Evolutionary conservation across 2,113 vertebrate genomes (phyloP), one percentile per base, ranked within the genome.

Genomic region (Strigops habroptila): DNA sequence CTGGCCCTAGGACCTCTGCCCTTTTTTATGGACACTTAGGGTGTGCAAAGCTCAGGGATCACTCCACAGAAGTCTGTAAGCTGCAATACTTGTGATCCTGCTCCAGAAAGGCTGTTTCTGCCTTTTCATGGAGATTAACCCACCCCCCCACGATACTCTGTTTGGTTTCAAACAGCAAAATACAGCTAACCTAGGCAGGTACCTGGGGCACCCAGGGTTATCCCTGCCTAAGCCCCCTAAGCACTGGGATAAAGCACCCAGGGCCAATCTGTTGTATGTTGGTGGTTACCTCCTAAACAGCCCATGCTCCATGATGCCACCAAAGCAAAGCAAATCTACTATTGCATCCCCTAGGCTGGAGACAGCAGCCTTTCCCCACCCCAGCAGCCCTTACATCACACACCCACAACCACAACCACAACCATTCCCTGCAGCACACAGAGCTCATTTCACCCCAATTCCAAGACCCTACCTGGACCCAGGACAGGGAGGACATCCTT

Each of bases 381-480:
- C 53, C 14, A 31, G 25, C 53, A 74, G 10, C 43, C 35, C 18
- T 60, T 9, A 0, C 28, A 11, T 13, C 2, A 0, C 1, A 0
- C 8, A 43, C 5, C n/a, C 39, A 9, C 39, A n/a, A n/a, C 48
- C 44, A 24, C 12, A 85, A 49, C 12, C 37, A 39, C 65, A 82
- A 14, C 27, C 35, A 25, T 1, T 43, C 31, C 31, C 57, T 14
- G 0, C 17, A 37, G 3, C 17, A 6, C 12, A 5, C 37, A 39
- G 12, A 53, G 9, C 46, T 24, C 41, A 18, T 8, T 11, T 12
- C 59, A 73, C 23, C 49, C 35, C 48, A 6, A 1, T 1, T 1
- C 1, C 31, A 41, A 1, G 1, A 1, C 14, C 78, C 43, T 74
- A 82, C 90, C 85, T 93, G 41, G 23, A 37, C 22, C n/a, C 3